These are phyloP conservation scores for Andricus curvator DNA, from an alignment of 2,888 invertebrate genomes.

Conservation along the genomic window DNA sequence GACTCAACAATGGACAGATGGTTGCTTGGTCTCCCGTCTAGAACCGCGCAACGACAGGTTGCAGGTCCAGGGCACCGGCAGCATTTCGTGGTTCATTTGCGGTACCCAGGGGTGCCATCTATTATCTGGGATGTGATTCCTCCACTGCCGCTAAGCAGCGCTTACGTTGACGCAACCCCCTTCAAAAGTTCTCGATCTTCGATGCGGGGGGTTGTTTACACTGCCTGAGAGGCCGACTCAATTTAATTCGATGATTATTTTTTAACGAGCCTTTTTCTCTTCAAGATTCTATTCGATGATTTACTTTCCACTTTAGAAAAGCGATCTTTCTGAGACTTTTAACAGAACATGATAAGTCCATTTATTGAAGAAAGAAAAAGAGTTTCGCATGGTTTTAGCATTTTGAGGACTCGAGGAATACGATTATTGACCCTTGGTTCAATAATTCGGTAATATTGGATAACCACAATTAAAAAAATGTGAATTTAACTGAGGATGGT, in stretches of 20 bases:
- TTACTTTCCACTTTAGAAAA: not conserved
- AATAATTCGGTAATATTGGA: too few relatives aligned
- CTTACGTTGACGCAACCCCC: constrained; percentile 53
- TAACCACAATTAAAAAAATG: too few relatives aligned
- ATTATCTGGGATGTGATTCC: constrained; percentile 71
- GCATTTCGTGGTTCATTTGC: constrained; percentile 79
- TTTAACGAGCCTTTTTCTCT: constrained; percentile 71
- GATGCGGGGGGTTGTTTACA: constrained; percentile 73
- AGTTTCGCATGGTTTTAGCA: too few relatives aligned
- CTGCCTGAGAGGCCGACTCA: constrained; percentile 68
- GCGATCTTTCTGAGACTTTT: too few relatives aligned
- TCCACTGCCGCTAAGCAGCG: constrained; percentile 52
- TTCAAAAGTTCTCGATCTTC: constrained; percentile 45
- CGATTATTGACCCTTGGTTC: too few relatives aligned
- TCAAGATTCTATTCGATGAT: not conserved
- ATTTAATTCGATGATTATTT: constrained; percentile 78
- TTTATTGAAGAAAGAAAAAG: too few relatives aligned
- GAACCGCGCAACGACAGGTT: constrained; percentile 74
- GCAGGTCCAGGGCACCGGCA: constrained; percentile 73
- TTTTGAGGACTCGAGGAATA: too few relatives aligned
- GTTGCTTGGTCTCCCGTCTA: constrained; percentile 62
- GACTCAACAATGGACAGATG: constrained; percentile 69
- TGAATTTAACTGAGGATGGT: too few relatives aligned
- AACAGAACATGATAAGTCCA: too few relatives aligned
- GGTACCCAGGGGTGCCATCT: constrained; percentile 78